Conservation (phyloP, 2,888 invertebrate species). For the Geophilus truncorum region DNA sequence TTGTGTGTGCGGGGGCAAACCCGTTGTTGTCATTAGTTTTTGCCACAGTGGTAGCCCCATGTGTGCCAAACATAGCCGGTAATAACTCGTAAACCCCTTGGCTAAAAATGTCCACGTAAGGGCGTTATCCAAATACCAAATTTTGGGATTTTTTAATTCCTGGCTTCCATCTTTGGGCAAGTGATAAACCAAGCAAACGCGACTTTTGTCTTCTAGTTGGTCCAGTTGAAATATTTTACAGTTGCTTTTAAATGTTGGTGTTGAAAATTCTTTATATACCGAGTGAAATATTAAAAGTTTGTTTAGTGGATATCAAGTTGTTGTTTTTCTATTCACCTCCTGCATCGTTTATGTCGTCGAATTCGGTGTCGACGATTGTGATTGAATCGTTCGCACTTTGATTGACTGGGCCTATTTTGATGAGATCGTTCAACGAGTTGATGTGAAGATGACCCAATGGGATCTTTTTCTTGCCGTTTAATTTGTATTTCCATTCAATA, state of each 20-base stretch:
- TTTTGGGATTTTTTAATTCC: neutral
- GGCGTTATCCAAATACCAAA: conserved; percentile 14
- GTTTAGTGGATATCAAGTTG: neutral
- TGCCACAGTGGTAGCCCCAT: conserved; percentile 22
- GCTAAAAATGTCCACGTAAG: neutral
- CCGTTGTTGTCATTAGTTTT: neutral
- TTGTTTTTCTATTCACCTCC: neutral
- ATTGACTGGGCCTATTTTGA: neutral
- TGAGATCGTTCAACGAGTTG: neutral
- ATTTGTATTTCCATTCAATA: neutral
- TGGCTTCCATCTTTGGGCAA: neutral
- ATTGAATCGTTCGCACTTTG: neutral
- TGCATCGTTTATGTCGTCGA: neutral
- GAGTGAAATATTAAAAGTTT: neutral
- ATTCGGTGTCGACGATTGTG: neutral
- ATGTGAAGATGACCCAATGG: neutral
- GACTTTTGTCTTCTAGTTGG: neutral
- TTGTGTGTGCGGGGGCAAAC: neutral
- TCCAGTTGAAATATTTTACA: conserved; percentile 25
- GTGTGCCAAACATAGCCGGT: neutral
- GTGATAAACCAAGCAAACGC: conserved; percentile 27
- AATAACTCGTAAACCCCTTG: neutral
- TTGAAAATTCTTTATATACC: neutral
- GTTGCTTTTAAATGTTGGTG: neutral
- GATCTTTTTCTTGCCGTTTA: neutral